phyloP scores from a whole-genome alignment of 2,113 vertebrate genomes.

The Centropristis striata region DNA sequence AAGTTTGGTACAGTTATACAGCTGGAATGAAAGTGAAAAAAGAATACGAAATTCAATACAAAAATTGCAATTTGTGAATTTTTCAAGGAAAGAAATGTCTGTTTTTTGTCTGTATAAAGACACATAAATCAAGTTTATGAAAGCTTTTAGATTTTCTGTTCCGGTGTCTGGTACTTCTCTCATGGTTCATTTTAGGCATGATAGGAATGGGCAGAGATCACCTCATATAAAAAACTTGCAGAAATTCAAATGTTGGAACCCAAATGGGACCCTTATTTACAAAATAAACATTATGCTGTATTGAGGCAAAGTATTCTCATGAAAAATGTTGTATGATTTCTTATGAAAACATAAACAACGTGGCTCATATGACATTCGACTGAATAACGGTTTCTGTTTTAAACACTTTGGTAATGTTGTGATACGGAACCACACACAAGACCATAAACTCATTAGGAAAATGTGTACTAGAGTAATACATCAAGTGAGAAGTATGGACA shows the following conservation, averaged over 20 bases:
- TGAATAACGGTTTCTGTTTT: too few species aligned
- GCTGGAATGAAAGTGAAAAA: neutral
- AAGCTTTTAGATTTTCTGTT: constrained; percentile 21
- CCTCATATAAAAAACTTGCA: constrained; percentile 25
- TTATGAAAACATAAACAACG: too few species aligned
- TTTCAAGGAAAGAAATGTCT: constrained; percentile 1
- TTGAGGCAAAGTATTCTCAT: too few species aligned
- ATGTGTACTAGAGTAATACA: too few species aligned
- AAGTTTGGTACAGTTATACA: neutral
- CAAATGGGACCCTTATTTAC: too few species aligned
- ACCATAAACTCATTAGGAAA: too few species aligned
- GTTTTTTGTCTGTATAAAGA: neutral
- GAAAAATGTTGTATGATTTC: too few species aligned
- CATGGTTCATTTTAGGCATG: neutral
- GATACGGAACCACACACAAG: too few species aligned
- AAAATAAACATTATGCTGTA: too few species aligned
- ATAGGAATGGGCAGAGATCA: neutral
- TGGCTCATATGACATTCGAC: too few species aligned
- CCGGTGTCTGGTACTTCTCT: constrained; percentile 6
- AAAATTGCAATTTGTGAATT: neutral
- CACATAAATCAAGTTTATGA: neutral
- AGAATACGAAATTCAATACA: neutral
- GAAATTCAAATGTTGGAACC: neutral
- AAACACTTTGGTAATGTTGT: too few species aligned
- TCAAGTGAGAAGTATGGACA: too few species aligned